These are phyloP conservation scores for Sphenodon punctatus DNA, from an alignment of 2,797 vertebrate genomes.

Conservation along the genomic window DNA sequence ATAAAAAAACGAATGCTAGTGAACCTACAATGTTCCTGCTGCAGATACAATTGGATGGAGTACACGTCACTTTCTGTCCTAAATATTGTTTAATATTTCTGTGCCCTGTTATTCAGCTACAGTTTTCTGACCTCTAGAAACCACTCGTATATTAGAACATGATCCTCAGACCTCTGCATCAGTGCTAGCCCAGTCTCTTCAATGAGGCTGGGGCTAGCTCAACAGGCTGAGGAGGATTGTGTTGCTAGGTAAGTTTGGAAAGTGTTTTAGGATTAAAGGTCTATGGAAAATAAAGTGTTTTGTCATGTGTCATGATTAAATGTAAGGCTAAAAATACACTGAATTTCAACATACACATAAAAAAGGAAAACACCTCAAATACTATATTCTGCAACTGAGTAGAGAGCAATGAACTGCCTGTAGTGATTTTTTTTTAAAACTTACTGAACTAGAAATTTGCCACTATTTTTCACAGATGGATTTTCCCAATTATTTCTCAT, in stretches of 20 bases:
- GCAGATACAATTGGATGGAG: neutral
- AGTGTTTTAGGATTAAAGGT: neutral
- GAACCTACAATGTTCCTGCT: neutral
- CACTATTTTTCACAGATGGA: neutral
- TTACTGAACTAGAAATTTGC: neutral
- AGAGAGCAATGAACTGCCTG: conserved; percentile 11
- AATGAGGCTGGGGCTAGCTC: too few relatives aligned
- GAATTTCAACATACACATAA: conserved; percentile 29
- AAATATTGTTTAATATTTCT: neutral
- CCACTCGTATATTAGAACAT: neutral
- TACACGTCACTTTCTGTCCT: neutral
- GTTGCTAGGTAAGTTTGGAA: conserved; percentile 2
- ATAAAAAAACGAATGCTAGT: neutral
- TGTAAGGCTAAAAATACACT: conserved; percentile 41
- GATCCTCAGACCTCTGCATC: too few relatives aligned
- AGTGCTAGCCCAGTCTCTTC: too few relatives aligned
- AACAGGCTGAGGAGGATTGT: too few relatives aligned
- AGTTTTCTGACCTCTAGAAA: neutral
- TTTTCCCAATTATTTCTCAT: neutral
- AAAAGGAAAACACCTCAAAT: conserved; percentile 19
- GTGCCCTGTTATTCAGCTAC: neutral
- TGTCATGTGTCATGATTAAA: conserved; percentile 32
- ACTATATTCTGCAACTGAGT: neutral
- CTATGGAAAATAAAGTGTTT: conserved; percentile 34
- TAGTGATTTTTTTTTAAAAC: too few relatives aligned